These are phyloP conservation scores for Oceanodroma tethys DNA, from an alignment of 2,113 vertebrate species.

Conservation along the genomic window DNA sequence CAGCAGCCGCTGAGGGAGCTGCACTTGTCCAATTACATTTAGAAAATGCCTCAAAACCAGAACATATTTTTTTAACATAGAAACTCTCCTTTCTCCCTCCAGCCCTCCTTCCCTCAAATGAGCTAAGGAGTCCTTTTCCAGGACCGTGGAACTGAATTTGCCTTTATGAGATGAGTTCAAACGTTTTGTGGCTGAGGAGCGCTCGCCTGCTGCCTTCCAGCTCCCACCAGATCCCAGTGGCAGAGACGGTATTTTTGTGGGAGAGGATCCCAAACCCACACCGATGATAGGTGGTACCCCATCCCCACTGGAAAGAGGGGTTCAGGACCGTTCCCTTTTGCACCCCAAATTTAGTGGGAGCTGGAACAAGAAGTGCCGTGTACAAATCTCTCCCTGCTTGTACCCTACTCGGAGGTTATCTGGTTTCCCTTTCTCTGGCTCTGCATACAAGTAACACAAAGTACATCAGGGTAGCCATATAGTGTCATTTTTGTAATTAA, in stretches of 20 bases:
- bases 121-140: background rate
- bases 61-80: background rate
- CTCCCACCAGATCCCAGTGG: background rate
- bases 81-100: background rate
- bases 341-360: background rate
- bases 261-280: background rate
- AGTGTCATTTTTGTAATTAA: conserved; percentile 47
- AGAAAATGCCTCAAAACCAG: conserved; percentile 3
- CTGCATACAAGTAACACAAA: background rate
- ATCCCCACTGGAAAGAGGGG: background rate
- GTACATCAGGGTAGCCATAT: background rate
- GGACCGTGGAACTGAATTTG: background rate
- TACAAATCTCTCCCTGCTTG: background rate
- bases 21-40: background rate
- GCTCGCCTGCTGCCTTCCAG: background rate
- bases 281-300: background rate
- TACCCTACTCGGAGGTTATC: background rate
- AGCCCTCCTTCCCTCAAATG: background rate
- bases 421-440: background rate
- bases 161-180: background rate
- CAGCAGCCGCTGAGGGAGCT: background rate
- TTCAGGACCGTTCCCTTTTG: background rate
- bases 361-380: background rate
- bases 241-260: background rate
- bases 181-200: background rate